A percentile compares a stretch with the other conserved stretches of the same genome.
Evolutionary conservation across 1,140 invertebrate genomes (phyloP).

Genomic region (Littorina saxatilis): DNA sequence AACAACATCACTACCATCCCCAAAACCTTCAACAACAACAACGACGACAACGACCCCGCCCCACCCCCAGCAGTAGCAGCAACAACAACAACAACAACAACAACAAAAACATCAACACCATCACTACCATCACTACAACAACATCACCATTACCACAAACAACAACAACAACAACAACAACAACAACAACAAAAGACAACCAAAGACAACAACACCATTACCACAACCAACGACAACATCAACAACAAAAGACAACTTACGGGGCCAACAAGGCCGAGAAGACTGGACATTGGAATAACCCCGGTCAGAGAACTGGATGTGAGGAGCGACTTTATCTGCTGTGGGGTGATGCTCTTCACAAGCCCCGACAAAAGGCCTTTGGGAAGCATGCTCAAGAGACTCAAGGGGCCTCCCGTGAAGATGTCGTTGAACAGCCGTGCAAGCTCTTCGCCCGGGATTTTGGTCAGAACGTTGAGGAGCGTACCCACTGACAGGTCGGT

Average conservation of each 20-base stretch:
- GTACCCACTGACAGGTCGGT: not conserved
- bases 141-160: too few species aligned
- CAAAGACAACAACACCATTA: not conserved
- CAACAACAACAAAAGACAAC: too few species aligned
- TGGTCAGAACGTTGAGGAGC: not conserved
- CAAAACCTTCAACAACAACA: too few species aligned
- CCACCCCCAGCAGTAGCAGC: too few species aligned
- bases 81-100: too few species aligned
- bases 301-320: not conserved
- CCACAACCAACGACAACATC: not conserved
- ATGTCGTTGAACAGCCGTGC: not conserved
- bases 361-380: not conserved
- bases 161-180: too few species aligned
- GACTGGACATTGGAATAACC: not conserved
- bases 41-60: too few species aligned
- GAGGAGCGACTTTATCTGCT: not conserved
- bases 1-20: too few species aligned
- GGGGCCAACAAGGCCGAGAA: constrained; percentile 16
- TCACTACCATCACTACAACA: too few species aligned
- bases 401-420: not conserved
- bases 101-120: too few species aligned
- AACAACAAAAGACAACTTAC: not conserved
- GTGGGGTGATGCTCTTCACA: not conserved
- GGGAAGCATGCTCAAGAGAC: not conserved
- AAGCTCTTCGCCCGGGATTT: not conserved